Conservation (phyloP, 2,113 vertebrate species). For the Corythornis vintsioides region DNA sequence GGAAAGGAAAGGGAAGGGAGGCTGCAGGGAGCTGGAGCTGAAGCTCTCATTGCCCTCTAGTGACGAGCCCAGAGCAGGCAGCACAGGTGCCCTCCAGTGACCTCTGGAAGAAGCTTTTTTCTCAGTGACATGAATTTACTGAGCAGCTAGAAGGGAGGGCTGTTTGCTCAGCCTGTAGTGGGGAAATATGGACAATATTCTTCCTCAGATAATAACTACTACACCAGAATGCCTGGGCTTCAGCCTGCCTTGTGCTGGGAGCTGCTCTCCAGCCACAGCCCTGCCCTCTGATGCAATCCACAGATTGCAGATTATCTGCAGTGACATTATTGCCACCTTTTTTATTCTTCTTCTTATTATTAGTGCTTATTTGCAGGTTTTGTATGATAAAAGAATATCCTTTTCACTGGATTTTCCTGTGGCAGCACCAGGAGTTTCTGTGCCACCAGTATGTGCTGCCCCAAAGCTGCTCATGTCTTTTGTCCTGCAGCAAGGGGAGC, state of each 20-base stretch:
- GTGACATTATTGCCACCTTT: not conserved
- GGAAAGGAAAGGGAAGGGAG: not conserved
- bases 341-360: not conserved
- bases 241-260: not conserved
- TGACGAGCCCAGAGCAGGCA: not conserved
- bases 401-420: not conserved
- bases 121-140: not conserved
- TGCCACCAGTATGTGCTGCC: not conserved
- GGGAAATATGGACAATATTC: not conserved
- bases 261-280: not conserved
- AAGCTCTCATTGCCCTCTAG: constrained; percentile 2
- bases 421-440: not conserved
- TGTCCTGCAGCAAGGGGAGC: not conserved
- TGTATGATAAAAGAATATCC: not conserved
- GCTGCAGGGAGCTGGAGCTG: rapidly evolving
- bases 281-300: not conserved
- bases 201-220: not conserved
- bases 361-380: not conserved
- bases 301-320: not conserved
- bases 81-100: no score
- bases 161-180: not conserved
- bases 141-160: not conserved
- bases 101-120: not conserved
- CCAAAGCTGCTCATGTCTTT: not conserved
- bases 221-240: not conserved